Conservation (phyloP, 1,140 invertebrate species). For the Nomia melanderi region DNA sequence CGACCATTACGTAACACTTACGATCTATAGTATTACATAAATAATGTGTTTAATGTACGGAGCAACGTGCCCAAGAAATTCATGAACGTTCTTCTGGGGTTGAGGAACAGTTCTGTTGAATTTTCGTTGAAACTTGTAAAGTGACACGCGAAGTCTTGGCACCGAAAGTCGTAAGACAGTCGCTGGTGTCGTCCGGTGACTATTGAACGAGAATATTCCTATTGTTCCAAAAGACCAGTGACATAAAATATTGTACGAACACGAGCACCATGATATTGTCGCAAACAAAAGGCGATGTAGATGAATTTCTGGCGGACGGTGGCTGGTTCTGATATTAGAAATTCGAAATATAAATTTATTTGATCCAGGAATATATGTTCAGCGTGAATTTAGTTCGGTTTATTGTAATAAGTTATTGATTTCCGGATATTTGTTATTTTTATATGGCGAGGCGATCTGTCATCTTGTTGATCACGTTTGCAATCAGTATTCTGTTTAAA, state of each 20-base stretch:
- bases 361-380: too few species aligned
- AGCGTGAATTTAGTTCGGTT: too few species aligned
- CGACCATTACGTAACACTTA: slow-evolving; percentile 17
- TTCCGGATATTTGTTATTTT: too few species aligned
- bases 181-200: neutral
- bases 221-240: slow-evolving; percentile 14
- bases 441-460: too few species aligned
- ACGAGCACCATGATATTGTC: neutral
- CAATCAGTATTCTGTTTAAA: too few species aligned
- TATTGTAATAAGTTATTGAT: too few species aligned
- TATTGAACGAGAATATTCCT: slow-evolving; percentile 1
- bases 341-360: too few species aligned
- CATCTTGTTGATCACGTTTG: too few species aligned
- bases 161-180: neutral
- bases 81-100: neutral
- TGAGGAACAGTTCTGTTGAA: neutral
- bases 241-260: slow-evolving; percentile 6
- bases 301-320: neutral
- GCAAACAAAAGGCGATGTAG: neutral
- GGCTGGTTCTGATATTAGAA: too few species aligned
- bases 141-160: neutral
- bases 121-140: slow-evolving; percentile 3
- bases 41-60: slow-evolving; percentile 25
- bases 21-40: slow-evolving; percentile 45
- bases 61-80: neutral